Base-by-base conservation (phyloP, 1,140 invertebrate genomes). In the Metaphire vulgaris region DNA sequence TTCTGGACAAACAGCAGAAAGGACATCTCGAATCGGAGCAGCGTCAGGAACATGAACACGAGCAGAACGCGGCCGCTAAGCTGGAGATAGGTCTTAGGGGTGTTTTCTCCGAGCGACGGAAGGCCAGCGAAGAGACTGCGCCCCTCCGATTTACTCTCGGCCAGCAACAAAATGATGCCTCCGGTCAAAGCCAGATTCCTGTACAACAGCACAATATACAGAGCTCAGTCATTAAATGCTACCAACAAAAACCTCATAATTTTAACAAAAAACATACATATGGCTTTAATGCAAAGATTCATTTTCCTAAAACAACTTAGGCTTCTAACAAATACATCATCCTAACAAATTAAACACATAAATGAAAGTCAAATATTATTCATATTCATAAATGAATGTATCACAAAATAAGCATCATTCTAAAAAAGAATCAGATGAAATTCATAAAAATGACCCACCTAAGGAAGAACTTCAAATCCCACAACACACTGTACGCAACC, bases 41-140 rank as follows among this genome's bases (percentile, higher is more conserved):
- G 87, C 0, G 97, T 99, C 78, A 98, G 90, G 85, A 99, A 99
- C 98, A 99, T 99, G 86, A 99, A 97, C 14, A 98, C 97, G 28
- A 99, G 88, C 21, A 99, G 89, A 77, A 99, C 91, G 79, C 98
- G 90, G 32, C 98, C 98, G 77, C 95, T 93, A 1, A 99, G 88
- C 88, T 99, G 96, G 83, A 99, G 89, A 85, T 98, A 95, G 81
- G 94, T 97, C 87, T 99, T 99, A 26, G 96, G 96, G 83, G 96
- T 98, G 87, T 99, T 99, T 79, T 99, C 95, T 67, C 91, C 96
- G 33, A 99, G 86, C 2, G 92, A 92, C 65, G 98, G 98, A 69
- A 99, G 93, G 21, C 98, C 98, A 65, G 97, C 97, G 87, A 99
- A 98, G 30, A 99, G 87, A 81, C 93, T 96, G 28, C 93, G 93